Conservation (phyloP, 2,113 vertebrate species). For the Perccottus glenii region DNA sequence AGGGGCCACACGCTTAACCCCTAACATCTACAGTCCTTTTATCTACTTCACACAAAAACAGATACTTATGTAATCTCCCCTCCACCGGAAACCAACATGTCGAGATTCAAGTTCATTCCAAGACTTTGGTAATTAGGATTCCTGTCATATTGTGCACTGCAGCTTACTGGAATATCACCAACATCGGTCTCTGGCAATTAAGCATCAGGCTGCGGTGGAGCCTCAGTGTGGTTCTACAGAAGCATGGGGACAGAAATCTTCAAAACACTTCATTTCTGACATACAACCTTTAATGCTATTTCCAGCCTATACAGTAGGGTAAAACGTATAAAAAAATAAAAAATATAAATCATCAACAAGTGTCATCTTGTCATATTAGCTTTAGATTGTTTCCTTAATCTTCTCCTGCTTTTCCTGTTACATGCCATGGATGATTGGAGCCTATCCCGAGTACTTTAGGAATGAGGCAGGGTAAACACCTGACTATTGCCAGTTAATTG, state of each 20-base stretch:
- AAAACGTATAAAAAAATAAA: too few species aligned
- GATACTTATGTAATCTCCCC: slow-evolving; percentile 23
- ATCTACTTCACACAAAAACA: slow-evolving; percentile 20
- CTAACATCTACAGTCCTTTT: slow-evolving; percentile 26
- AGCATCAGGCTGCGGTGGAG: slow-evolving; percentile 30
- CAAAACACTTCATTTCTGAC: slow-evolving; percentile 52
- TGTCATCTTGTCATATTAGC: too few species aligned
- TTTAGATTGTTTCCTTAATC: too few species aligned
- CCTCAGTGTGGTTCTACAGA: slow-evolving; percentile 63
- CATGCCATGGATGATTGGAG: too few species aligned
- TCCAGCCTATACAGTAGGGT: too few species aligned
- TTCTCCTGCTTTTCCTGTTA: too few species aligned
- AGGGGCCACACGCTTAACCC: slow-evolving; percentile 47
- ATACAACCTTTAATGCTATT: slow-evolving; percentile 50
- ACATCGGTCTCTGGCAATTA: slow-evolving; percentile 45
- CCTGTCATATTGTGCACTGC: slow-evolving; percentile 37
- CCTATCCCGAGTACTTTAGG: too few species aligned
- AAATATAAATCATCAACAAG: too few species aligned
- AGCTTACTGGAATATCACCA: slow-evolving; percentile 52
- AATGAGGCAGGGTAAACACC: too few species aligned
- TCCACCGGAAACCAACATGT: slow-evolving; percentile 60
- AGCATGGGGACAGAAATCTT: slow-evolving; percentile 56
- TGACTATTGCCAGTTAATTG: too few species aligned
- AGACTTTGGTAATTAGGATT: slow-evolving; percentile 54
- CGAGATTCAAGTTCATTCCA: slow-evolving; percentile 29